These are phyloP conservation scores for Cynocephalus volans DNA, from an alignment of 2,113 vertebrate species.

Conservation along the genomic window DNA sequence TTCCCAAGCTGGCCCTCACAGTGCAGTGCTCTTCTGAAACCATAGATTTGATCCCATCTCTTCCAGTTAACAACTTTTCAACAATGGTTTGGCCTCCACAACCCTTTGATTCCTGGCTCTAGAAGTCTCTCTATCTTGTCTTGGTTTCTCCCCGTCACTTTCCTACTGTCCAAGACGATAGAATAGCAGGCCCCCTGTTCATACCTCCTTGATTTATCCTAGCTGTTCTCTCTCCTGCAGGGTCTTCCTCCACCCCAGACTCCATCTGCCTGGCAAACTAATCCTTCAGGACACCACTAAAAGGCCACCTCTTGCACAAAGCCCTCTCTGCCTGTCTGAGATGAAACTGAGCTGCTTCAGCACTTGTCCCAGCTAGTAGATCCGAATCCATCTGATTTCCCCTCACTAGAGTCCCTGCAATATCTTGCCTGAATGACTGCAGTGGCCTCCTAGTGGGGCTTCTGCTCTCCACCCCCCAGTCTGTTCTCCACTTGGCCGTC, in stretches of 20 bases:
- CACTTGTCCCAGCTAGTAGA: not conserved
- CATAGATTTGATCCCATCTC: not conserved
- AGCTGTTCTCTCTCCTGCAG: not conserved
- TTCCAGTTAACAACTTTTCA: not conserved
- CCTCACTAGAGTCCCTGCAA: not conserved
- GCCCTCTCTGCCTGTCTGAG: not conserved
- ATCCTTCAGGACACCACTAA: not conserved
- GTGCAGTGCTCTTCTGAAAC: not conserved
- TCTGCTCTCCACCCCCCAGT: not conserved
- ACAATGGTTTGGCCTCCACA: not conserved
- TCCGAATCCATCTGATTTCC: not conserved
- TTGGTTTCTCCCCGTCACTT: not conserved
- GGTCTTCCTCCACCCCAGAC: not conserved
- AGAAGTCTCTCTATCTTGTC: not conserved
- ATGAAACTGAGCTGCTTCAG: not conserved
- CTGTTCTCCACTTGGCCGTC: not conserved
- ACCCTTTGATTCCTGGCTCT: not conserved
- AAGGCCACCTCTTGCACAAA: not conserved
- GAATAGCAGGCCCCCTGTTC: not conserved
- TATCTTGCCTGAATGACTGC: not conserved
- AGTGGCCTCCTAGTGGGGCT: not conserved
- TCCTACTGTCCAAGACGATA: not conserved
- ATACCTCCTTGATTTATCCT: not conserved
- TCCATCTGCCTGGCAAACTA: not conserved
- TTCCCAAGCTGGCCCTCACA: not conserved